These are phyloP conservation scores for Arctopsyche grandis DNA, from an alignment of 1,140 invertebrate genomes.

Conservation along the genomic window DNA sequence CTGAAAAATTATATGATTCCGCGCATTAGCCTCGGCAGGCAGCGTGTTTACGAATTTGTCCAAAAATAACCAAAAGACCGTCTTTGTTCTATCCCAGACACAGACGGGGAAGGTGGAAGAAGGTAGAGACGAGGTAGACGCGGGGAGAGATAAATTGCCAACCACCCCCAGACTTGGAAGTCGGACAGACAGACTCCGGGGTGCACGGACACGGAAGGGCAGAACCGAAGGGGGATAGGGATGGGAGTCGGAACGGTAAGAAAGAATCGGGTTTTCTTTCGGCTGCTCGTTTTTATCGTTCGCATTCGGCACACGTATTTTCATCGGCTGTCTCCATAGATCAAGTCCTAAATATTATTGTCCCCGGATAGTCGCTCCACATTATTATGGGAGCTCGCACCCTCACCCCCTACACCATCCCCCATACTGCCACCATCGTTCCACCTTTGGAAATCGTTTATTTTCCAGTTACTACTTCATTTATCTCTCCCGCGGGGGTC, in stretches of 20 bases:
- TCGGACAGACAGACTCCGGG: neutral
- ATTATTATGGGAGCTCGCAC: conserved; percentile 33
- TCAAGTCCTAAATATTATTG: conserved; percentile 45
- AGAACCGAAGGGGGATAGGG: too few species aligned
- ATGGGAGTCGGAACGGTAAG: neutral
- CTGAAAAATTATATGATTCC: conserved; percentile 40
- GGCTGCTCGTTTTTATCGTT: conserved; percentile 38
- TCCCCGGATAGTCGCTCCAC: conserved; percentile 42
- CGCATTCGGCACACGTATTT: conserved; percentile 41
- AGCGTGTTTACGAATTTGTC: conserved; percentile 33
- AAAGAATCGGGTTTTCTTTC: conserved; percentile 12
- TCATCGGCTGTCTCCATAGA: conserved; percentile 46
- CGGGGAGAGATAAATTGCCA: conserved; percentile 11
- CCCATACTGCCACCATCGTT: neutral
- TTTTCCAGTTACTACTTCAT: conserved; percentile 45
- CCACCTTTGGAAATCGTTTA: conserved; percentile 42
- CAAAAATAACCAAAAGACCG: neutral
- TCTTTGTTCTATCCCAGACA: conserved; percentile 15
- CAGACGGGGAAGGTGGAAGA: neutral
- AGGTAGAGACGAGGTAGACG: neutral
- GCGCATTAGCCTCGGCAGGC: neutral
- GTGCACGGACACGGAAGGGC: too few species aligned
- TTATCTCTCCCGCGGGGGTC: conserved; percentile 26
- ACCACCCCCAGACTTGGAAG: neutral
- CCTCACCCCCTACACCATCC: neutral